These are phyloP conservation scores for Steinernema hermaphroditum DNA, from an alignment of 2,888 invertebrate genomes.

Conservation along the genomic window DNA sequence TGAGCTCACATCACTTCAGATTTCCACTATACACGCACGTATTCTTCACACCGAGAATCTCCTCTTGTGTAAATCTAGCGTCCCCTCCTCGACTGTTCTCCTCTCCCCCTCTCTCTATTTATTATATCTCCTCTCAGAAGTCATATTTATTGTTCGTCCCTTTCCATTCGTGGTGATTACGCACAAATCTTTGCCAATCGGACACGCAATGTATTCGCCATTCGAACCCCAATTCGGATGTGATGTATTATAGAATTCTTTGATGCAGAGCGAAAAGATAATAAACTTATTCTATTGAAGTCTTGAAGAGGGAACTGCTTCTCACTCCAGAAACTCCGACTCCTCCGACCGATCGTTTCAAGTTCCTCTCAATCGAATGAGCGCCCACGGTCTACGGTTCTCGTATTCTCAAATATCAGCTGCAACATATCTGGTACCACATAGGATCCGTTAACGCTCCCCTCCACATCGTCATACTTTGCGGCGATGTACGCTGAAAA, in stretches of 20 bases:
- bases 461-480: no score
- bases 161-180: not conserved
- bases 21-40: not conserved
- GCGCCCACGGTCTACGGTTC: no score
- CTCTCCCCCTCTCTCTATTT: not conserved
- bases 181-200: not conserved
- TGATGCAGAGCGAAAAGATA: conserved; percentile 26
- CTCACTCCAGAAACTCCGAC: no score
- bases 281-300: conserved; percentile 21
- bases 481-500: no score
- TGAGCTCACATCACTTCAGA: conserved; percentile 27
- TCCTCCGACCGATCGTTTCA: no score
- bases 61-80: not conserved
- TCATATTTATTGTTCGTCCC: not conserved
- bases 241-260: conserved; percentile 25
- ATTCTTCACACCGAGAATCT: not conserved
- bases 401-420: no score
- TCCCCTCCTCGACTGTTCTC: not conserved
- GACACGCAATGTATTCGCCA: not conserved
- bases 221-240: no score
- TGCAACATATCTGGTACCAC: no score
- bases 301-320: no score
- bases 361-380: no score
- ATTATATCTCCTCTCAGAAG: not conserved
- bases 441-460: no score